Conservation (phyloP, 1,140 invertebrate species). For the Heliconius himera region DNA sequence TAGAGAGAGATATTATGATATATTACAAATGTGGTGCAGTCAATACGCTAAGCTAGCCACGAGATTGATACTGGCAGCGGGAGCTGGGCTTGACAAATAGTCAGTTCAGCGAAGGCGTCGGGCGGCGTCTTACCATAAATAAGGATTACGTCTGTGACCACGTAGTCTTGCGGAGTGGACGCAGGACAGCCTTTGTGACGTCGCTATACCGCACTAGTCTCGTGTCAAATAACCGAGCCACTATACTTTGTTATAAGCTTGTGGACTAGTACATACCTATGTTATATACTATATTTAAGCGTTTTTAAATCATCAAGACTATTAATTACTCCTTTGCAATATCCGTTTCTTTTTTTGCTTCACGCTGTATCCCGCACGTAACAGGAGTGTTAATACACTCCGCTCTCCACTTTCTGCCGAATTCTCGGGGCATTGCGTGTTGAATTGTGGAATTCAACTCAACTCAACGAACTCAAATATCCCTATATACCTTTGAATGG, state of each 20-base stretch:
- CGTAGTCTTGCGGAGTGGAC: slow-evolving; percentile 70
- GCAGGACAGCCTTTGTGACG: slow-evolving; percentile 59
- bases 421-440: too few relatives aligned
- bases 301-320: too few relatives aligned
- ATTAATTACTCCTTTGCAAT: too few relatives aligned
- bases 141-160: slow-evolving; percentile 74
- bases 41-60: slow-evolving; percentile 52
- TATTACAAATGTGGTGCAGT: slow-evolving; percentile 34
- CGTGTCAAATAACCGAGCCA: slow-evolving; percentile 54
- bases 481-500: neutral
- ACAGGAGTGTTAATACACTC: too few relatives aligned
- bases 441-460: too few relatives aligned
- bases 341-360: too few relatives aligned
- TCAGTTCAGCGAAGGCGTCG: slow-evolving; percentile 70
- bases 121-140: slow-evolving; percentile 77
- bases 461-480: too few relatives aligned
- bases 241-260: slow-evolving; percentile 49
- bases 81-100: slow-evolving; percentile 72
- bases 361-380: too few relatives aligned
- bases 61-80: slow-evolving; percentile 71
- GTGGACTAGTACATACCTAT: neutral
- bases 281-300: neutral
- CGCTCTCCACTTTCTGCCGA: too few relatives aligned
- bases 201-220: slow-evolving; percentile 48
- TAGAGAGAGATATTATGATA: slow-evolving; percentile 33